phyloP scores from a whole-genome alignment of 2,797 vertebrate species.

The Esox masquinongy region DNA sequence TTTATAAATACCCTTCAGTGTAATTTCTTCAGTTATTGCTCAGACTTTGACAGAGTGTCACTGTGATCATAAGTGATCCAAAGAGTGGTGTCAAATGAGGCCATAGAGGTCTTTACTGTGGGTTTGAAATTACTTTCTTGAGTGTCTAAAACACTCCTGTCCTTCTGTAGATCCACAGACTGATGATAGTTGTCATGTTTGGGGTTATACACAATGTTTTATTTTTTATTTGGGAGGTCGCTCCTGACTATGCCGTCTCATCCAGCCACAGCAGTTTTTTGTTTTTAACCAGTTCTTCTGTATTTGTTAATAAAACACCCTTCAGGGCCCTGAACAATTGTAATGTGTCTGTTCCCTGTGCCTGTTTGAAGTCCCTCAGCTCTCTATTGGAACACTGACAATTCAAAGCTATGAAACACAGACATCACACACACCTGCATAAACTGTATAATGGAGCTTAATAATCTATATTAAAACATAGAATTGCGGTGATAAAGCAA shows the following conservation, averaged over 20 bases:
- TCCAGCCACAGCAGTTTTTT: too few relatives aligned
- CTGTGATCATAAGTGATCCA: background rate
- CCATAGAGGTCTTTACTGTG: background rate
- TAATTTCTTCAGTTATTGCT: background rate
- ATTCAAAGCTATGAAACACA: too few relatives aligned
- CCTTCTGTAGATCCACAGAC: background rate
- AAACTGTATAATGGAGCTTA: constrained; percentile 43
- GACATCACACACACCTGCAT: background rate
- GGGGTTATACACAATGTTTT: too few relatives aligned
- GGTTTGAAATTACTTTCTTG: background rate
- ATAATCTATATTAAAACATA: constrained; percentile 30
- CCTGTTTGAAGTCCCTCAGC: too few relatives aligned
- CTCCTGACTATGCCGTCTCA: too few relatives aligned
- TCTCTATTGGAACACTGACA: too few relatives aligned
- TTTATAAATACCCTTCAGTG: background rate
- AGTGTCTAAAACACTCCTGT: background rate
- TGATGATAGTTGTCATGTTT: too few relatives aligned
- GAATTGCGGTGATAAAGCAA: constrained; percentile 35
- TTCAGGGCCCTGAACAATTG: too few relatives aligned
- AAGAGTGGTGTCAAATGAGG: background rate
- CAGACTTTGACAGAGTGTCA: background rate
- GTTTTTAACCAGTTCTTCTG: too few relatives aligned
- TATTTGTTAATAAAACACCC: too few relatives aligned
- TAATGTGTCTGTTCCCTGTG: too few relatives aligned
- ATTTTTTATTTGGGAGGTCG: too few relatives aligned